phyloP scores from a whole-genome alignment of 2,888 invertebrate genomes.

The Eristalis tenax region DNA sequence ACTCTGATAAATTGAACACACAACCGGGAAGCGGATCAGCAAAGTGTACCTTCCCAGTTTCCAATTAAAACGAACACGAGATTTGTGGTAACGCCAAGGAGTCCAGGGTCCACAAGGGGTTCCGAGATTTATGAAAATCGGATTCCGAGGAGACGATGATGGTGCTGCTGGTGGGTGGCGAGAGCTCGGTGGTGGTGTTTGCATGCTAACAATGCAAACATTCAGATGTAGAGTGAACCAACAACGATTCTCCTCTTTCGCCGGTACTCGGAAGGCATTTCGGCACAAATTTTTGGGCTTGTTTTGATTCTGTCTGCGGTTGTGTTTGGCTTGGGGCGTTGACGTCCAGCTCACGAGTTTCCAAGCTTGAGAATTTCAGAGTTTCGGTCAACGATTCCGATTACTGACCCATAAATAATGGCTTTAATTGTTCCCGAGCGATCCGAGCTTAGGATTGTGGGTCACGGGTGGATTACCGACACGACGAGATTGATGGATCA shows the following conservation, averaged over 20 bases:
- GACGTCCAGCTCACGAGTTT: conserved; percentile 47
- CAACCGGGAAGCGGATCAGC: conserved; percentile 27
- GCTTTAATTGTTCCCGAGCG: conserved; percentile 37
- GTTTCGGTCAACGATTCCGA: conserved; percentile 33
- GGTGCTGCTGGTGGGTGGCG: not conserved
- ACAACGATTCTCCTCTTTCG: not conserved
- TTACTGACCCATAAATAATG: conserved; percentile 40
- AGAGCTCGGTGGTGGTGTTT: not conserved
- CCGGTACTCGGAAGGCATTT: not conserved
- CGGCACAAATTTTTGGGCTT: conserved; percentile 37
- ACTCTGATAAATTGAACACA: conserved; percentile 22
- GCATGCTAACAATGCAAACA: conserved; percentile 38
- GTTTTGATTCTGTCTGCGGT: conserved; percentile 14
- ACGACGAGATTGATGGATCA: conserved; percentile 24
- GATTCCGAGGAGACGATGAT: conserved; percentile 15
- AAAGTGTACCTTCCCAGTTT: conserved; percentile 19
- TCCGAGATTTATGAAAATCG: conserved; percentile 46
- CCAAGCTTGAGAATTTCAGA: conserved; percentile 28
- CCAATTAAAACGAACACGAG: conserved; percentile 49
- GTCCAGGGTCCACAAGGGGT: not conserved
- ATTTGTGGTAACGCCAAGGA: conserved; percentile 12
- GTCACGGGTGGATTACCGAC: conserved; percentile 44
- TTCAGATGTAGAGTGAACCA: conserved; percentile 12
- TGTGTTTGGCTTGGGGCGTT: conserved; percentile 49
- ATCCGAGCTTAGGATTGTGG: conserved; percentile 27